phyloP scores from a whole-genome alignment of 2,797 vertebrate genomes.

The Lacerta agilis region DNA sequence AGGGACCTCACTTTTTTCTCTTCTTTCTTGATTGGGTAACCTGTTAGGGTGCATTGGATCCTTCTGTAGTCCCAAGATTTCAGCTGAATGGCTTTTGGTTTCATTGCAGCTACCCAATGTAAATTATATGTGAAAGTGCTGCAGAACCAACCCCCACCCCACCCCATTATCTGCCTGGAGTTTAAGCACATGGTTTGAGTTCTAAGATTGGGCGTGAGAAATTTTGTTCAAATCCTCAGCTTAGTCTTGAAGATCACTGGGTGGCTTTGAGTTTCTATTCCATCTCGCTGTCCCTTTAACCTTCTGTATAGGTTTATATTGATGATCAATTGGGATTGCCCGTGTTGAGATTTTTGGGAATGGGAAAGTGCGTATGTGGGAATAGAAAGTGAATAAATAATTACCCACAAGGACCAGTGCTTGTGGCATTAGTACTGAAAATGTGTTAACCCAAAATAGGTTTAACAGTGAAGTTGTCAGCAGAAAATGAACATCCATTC shows the following conservation, averaged over 20 bases:
- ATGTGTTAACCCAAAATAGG: no score
- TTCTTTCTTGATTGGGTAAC: background rate
- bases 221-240: background rate
- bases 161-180: background rate
- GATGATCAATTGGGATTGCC: background rate
- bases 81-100: background rate
- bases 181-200: background rate
- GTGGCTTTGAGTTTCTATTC: background rate
- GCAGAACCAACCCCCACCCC: background rate
- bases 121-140: background rate
- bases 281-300: background rate
- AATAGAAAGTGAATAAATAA: background rate
- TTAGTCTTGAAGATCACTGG: background rate
- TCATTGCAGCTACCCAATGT: background rate
- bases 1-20: background rate
- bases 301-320: background rate
- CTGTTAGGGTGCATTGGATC: background rate
- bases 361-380: no score
- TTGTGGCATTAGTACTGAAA: background rate
- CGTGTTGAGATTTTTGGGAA: background rate
- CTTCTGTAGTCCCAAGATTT: background rate
- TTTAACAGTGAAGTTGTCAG: background rate
- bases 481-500: background rate
- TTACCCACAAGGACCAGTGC: background rate
- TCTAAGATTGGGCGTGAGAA: background rate